Evolutionary conservation across 2,113 vertebrate genomes (phyloP).

Genomic region (Lucifuga dentata): DNA sequence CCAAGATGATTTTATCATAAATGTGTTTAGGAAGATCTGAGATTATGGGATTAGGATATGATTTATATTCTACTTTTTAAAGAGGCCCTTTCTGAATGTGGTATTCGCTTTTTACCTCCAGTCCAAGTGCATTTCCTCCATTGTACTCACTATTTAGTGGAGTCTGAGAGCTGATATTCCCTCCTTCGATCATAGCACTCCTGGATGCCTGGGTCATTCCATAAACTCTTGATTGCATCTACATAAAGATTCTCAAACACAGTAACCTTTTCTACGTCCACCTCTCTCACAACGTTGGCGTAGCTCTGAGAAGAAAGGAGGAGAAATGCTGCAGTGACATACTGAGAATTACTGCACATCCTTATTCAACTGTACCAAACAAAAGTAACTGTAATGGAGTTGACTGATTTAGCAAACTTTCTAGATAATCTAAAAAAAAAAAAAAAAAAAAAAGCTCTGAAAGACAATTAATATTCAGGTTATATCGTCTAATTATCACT

Average conservation of each 20-base stretch:
- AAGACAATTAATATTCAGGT: conserved; percentile 18
- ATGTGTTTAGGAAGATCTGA: no score
- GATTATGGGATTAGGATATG: no score
- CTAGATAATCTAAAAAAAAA: background rate
- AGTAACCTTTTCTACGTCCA: conserved; percentile 86
- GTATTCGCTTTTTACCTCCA: no score
- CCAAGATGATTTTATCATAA: no score
- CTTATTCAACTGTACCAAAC: background rate
- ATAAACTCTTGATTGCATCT: conserved; percentile 94
- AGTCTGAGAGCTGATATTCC: conserved; percentile 97
- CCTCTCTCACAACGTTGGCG: conserved; percentile 84
- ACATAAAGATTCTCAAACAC: conserved; percentile 80
- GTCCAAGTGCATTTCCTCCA: no score
- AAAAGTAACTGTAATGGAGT: background rate
- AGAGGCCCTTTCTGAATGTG: no score
- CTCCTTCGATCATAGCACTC: conserved; percentile 93
- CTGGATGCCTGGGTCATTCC: conserved; percentile 95
- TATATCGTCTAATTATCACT: conserved; percentile 41
- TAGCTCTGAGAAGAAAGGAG: conserved; percentile 77
- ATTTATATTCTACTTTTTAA: no score
- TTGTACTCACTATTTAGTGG: conserved; percentile 95
- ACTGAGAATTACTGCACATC: background rate
- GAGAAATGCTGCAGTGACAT: background rate
- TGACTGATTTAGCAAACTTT: background rate
- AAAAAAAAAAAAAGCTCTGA: background rate